phyloP scores from a whole-genome alignment of 1,140 invertebrate species.

The Lepidurus arcticus region DNA sequence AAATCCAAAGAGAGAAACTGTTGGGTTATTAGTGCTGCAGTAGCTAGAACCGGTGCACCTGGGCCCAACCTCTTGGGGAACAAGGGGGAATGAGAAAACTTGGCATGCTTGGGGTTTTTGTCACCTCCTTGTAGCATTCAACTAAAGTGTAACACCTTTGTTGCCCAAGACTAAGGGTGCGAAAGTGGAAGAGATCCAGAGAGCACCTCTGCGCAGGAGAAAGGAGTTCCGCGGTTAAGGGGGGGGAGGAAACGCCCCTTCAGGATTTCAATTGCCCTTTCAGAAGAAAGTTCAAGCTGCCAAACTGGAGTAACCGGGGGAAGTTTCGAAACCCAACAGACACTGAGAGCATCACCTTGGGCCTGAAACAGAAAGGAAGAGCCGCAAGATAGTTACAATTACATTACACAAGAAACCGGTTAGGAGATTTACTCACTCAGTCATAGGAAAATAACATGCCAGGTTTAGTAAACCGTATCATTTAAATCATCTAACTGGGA shows the following conservation, averaged over 20 bases:
- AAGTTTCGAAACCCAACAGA: not conserved
- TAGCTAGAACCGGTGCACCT: conserved; percentile 7
- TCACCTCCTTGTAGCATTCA: conserved; percentile 15
- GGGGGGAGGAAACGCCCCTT: not conserved
- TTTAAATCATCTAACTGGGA: not conserved
- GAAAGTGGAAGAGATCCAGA: not conserved
- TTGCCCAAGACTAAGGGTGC: conserved; percentile 8
- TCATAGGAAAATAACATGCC: not conserved
- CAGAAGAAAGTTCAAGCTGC: conserved; percentile 16
- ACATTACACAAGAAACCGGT: conserved; percentile 1
- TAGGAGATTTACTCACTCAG: not conserved
- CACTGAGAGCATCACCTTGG: not conserved
- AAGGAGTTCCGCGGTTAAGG: conserved; percentile 14
- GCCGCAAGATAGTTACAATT: not conserved
- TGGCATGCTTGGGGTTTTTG: conserved; percentile 13
- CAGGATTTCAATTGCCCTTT: conserved; percentile 19
- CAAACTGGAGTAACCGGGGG: conserved; percentile 7
- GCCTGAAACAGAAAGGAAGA: not conserved
- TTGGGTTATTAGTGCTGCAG: not conserved
- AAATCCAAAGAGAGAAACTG: not conserved
- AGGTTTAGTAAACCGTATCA: conserved; percentile 7
- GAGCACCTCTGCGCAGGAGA: not conserved
- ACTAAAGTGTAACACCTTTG: conserved; percentile 11
- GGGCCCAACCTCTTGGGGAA: not conserved
- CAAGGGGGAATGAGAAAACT: conserved; percentile 8